Evolutionary conservation across 2,113 vertebrate genomes (phyloP).

Genomic region (Aleadryas rufinucha): DNA sequence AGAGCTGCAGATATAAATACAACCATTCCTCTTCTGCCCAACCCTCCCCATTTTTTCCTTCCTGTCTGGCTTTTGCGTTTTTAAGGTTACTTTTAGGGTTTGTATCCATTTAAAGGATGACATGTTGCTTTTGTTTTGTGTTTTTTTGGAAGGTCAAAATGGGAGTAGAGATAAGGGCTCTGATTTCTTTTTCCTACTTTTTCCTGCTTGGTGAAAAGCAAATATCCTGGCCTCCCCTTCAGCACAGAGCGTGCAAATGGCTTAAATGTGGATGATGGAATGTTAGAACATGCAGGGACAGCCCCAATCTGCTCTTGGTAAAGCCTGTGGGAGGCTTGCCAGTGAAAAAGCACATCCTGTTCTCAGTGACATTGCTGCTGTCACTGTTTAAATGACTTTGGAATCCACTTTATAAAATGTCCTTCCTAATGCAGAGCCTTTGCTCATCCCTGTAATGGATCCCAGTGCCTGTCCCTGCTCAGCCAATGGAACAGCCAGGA

Average conservation of each 20-base stretch:
- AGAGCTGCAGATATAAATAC: background rate
- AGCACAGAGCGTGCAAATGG: background rate
- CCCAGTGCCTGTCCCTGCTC: background rate
- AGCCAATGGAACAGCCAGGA: background rate
- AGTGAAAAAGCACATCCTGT: background rate
- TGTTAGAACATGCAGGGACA: background rate
- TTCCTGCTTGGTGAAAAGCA: background rate
- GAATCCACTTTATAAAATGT: background rate
- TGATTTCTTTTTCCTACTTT: background rate
- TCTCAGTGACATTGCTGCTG: background rate
- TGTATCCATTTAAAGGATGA: background rate
- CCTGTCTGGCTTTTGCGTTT: background rate
- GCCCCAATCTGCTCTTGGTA: background rate
- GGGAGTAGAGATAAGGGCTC: background rate
- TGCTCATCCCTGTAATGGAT: background rate
- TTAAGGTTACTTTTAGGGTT: background rate
- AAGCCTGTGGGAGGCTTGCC: constrained; percentile 4
- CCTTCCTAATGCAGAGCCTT: background rate
- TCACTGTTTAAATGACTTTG: background rate
- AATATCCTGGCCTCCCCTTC: background rate
- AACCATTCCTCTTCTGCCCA: background rate
- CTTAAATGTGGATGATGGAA: background rate
- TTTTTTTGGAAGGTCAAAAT: background rate
- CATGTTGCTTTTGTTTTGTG: background rate
- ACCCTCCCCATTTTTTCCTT: rapidly evolving